Base-by-base conservation (phyloP, 1,140 invertebrate genomes). In the Colletes gigas region DNA sequence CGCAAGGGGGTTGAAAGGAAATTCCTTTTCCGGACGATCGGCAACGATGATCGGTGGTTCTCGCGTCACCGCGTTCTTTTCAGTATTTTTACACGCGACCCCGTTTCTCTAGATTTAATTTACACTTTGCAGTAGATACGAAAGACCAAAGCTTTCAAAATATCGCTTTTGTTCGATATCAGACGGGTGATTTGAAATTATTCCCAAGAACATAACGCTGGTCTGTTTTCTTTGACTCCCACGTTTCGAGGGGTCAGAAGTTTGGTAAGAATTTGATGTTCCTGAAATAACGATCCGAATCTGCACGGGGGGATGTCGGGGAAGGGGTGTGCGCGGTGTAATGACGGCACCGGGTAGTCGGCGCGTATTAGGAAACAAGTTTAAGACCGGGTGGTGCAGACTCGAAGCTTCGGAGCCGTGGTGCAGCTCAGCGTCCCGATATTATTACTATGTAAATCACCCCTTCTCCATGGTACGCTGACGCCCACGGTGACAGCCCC, bases 391-490 rank as follows among this genome's bases (percentile, higher is more conserved):
- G 76, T 71, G 79, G 60, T 69, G 69, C 47, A 63, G 75, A 19
- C 52, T 72, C 52, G 74, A 67, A 63, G 54, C 63, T 63, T 55
- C 65, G 57, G 67, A 72, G 59, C 77, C 76, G 63, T 81, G 77
- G 70, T 70, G 63, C 74, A 77, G 39, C 79, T 75, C 82, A 82
- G 83, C 88, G 87, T 90, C 83, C 89, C 88, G 90, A 93, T 92
- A 93, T 92, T 92, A 92, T 92, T 92, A 92, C 92, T 92, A 92
- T 92, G 92, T 92, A 92, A 92, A 92, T 92, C 91, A 92, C 89
- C 89, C 85, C 81, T 87, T 85, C 90, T 87, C 85, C 81, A 79
- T 78, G 86, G 59, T 80, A 81, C 80, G 88, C 89, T 92, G 90
- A 92, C 91, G 91, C 91, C 90, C 87, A 92, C 90, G 89, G 92